Conservation (phyloP, 2,113 vertebrate genomes). For the Myiozetetes cayanensis region DNA sequence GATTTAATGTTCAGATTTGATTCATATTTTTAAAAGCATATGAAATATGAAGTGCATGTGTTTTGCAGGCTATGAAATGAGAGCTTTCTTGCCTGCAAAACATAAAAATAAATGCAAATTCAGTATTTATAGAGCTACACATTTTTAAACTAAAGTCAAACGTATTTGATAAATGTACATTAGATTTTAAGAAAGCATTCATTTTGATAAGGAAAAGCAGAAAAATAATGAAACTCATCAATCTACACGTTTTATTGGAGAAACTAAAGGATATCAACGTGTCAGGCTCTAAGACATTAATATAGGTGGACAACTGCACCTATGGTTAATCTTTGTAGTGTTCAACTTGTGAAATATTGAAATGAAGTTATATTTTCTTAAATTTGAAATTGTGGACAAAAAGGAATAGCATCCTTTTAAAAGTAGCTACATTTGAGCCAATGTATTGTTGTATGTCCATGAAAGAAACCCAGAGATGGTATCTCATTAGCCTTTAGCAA, state of each 20-base stretch:
- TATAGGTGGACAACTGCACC: rapidly evolving
- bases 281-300: not conserved
- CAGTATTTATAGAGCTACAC: not conserved
- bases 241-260: not conserved
- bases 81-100: not conserved
- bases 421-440: not conserved
- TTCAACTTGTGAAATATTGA: not conserved
- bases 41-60: not conserved
- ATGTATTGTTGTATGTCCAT: not conserved
- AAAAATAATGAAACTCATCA: not conserved
- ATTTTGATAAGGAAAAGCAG: not conserved
- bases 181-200: not conserved
- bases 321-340: not conserved
- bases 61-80: not conserved
- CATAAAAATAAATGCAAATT: not conserved
- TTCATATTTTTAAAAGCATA: not conserved
- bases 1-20: not conserved
- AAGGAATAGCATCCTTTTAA: not conserved
- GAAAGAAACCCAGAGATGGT: not conserved
- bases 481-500: not conserved
- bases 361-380: not conserved
- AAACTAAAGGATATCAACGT: not conserved
- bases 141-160: not conserved
- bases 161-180: not conserved
- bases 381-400: not conserved